These are phyloP conservation scores for Panagrolaimus sp. DNA, from an alignment of 1,140 invertebrate genomes.

Conservation along the genomic window DNA sequence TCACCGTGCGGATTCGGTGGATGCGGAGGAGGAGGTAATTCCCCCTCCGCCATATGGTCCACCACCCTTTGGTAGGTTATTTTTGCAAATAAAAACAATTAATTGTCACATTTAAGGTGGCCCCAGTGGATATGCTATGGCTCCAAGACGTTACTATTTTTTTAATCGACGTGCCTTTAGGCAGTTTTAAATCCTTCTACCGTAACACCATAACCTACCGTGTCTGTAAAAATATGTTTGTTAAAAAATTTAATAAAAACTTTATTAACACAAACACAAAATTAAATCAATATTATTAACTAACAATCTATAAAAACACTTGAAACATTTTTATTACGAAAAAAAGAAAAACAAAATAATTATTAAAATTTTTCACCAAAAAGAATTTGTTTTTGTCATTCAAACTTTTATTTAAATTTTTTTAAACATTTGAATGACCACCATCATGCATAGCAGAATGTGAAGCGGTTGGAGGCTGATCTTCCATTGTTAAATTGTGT, in stretches of 20 bases:
- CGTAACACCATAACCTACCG: too few species aligned
- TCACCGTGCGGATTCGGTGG: too few species aligned
- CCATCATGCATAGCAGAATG: background rate
- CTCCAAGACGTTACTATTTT: background rate
- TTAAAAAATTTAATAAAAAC: too few species aligned
- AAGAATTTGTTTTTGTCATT: background rate
- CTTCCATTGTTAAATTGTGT: background rate
- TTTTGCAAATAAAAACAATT: background rate
- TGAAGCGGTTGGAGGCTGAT: background rate
- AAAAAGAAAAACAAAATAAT: background rate
- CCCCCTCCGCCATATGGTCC: background rate
- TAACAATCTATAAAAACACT: too few species aligned
- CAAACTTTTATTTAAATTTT: too few species aligned
- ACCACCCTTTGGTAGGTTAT: background rate
- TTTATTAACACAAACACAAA: too few species aligned
- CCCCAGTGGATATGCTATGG: too few species aligned
- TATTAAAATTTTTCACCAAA: background rate
- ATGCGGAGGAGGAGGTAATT: too few species aligned
- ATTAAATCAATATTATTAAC: too few species aligned
- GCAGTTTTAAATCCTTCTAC: background rate
- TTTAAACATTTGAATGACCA: too few species aligned
- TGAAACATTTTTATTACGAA: background rate
- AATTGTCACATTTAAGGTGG: background rate
- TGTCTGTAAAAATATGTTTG: too few species aligned
- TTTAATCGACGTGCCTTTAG: background rate